phyloP scores from a whole-genome alignment of 2,888 invertebrate species.

The Drosophila gaucha region DNA sequence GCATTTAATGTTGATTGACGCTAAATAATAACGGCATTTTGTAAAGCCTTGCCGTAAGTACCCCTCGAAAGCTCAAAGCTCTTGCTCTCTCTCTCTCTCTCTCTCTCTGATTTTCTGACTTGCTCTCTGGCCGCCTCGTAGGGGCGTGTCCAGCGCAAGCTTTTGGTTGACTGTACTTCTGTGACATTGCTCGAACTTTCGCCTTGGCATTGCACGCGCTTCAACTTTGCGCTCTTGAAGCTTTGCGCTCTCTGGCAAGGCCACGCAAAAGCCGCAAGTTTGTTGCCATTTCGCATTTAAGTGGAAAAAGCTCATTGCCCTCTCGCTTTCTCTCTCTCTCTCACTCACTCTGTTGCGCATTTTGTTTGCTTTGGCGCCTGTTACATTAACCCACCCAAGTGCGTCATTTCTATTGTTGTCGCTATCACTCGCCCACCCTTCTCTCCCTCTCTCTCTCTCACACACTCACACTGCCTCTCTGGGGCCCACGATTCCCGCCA shows the following conservation, averaged over 20 bases:
- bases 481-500: conserved; percentile 7
- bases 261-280: conserved; percentile 38
- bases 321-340: not conserved
- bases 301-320: conserved; percentile 7
- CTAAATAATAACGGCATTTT: conserved; percentile 57
- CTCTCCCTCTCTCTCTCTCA: not conserved
- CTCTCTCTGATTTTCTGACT: not conserved
- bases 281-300: conserved; percentile 20
- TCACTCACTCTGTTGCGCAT: conserved; percentile 53
- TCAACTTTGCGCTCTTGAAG: conserved; percentile 58
- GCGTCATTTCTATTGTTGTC: conserved; percentile 68
- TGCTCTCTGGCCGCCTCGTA: conserved; percentile 1
- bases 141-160: conserved; percentile 42
- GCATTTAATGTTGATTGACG: conserved; percentile 61
- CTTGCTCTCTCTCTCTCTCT: not conserved
- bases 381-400: conserved; percentile 50
- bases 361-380: conserved; percentile 32
- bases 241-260: conserved; percentile 45
- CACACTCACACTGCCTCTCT: not conserved
- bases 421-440: conserved; percentile 25
- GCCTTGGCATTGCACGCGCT: conserved; percentile 77
- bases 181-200: conserved; percentile 71
- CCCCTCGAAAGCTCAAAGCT: conserved; percentile 41
- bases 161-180: conserved; percentile 75
- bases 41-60: conserved; percentile 22